phyloP scores from a whole-genome alignment of 2,113 vertebrate species.

The Sinocyclocheilus grahami region DNA sequence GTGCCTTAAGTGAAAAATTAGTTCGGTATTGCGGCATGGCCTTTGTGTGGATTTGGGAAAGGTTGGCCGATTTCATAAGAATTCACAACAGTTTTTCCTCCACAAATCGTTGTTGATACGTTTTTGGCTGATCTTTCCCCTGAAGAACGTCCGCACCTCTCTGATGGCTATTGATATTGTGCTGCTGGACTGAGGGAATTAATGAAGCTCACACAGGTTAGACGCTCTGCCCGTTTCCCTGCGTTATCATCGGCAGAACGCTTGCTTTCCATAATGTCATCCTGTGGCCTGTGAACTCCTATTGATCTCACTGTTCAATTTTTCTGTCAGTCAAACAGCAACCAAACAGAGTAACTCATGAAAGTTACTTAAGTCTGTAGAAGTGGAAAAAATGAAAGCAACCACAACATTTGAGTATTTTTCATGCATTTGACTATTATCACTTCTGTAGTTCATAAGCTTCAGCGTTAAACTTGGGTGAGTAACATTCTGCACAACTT shows the following conservation, averaged over 20 bases:
- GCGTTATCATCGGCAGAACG: background rate
- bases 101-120: conserved; percentile 48
- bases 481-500: background rate
- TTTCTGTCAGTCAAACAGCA: background rate
- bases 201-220: background rate
- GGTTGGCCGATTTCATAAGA: conserved; percentile 49
- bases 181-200: background rate
- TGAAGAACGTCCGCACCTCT: conserved; percentile 16
- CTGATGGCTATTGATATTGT: conserved; percentile 35
- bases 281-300: conserved; percentile 11
- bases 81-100: conserved; percentile 32
- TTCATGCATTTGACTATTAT: background rate
- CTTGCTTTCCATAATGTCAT: background rate
- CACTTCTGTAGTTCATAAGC: background rate
- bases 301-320: background rate
- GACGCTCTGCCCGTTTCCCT: background rate
- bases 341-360: background rate
- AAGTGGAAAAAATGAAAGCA: background rate
- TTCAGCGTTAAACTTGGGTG: background rate
- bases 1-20: conserved; percentile 58
- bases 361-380: background rate
- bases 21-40: conserved; percentile 53
- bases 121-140: conserved; percentile 42
- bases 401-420: background rate
- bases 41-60: conserved; percentile 44